A percentile compares a stretch with the other conserved stretches of the same genome.
Conservation (phyloP, 2,113 vertebrate species). For the Macrotus californicus region DNA sequence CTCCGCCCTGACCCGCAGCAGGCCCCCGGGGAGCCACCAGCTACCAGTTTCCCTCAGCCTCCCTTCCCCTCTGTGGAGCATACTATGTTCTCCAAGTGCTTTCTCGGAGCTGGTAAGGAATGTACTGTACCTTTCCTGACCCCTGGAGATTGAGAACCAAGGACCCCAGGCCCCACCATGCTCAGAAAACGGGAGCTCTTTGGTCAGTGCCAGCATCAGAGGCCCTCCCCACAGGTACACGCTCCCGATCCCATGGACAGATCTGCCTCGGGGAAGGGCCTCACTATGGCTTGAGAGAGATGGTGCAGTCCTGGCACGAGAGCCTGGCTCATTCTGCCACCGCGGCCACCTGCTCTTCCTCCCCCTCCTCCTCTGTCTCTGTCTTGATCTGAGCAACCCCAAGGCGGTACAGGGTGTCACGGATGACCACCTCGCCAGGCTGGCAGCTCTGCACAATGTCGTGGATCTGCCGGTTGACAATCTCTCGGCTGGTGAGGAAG, state of each 20-base stretch:
- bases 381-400: conserved; percentile 96
- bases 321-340: conserved; percentile 58
- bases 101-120: not conserved
- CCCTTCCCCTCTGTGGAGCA: not conserved
- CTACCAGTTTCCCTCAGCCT: not conserved
- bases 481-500: conserved; percentile 93
- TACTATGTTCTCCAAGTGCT: not conserved
- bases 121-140: not conserved
- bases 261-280: conserved; percentile 10
- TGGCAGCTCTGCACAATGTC: conserved; percentile 93
- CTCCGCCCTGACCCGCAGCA: not conserved
- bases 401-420: conserved; percentile 92
- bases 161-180: not conserved
- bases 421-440: conserved; percentile 95
- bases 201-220: conserved; percentile 79
- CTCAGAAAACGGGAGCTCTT: conserved; percentile 78
- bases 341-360: conserved; percentile 72
- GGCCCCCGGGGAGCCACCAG: not conserved
- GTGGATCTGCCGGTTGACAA: conserved; percentile 93
- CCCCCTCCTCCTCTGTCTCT: conserved; percentile 79
- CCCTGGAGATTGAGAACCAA: not conserved
- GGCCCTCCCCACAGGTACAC: not conserved
- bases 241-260: not conserved
- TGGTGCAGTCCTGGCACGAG: not conserved
- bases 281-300: conserved; percentile 52